These are phyloP conservation scores for Ascaphus truei DNA, from an alignment of 2,113 vertebrate genomes.

Conservation along the genomic window DNA sequence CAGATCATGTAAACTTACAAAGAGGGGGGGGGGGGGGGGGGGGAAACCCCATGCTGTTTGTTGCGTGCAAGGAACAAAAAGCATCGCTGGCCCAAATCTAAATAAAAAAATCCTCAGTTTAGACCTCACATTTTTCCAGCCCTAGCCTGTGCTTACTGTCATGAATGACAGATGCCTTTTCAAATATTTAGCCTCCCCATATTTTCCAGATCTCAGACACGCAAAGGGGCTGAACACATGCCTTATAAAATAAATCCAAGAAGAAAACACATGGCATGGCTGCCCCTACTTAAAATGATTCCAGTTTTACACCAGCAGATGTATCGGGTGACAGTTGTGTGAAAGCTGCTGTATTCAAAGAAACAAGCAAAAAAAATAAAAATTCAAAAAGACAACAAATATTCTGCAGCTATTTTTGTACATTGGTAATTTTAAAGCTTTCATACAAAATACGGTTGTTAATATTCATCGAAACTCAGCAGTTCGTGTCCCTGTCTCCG, in stretches of 20 bases:
- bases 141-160: constrained; percentile 62
- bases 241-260: constrained; percentile 59
- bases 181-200: constrained; percentile 61
- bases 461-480: too few species aligned
- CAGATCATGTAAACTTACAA: constrained; percentile 9
- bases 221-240: constrained; percentile 62
- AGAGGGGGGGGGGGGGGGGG: too few species aligned
- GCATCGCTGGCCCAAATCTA: constrained; percentile 43
- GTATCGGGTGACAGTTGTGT: constrained; percentile 60
- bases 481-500: too few species aligned
- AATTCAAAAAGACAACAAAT: too few species aligned
- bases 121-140: constrained; percentile 58
- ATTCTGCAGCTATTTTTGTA: too few species aligned
- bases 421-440: too few species aligned
- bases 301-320: constrained; percentile 42
- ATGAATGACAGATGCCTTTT: constrained; percentile 65
- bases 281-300: constrained; percentile 31
- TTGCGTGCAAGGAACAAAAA: constrained; percentile 64
- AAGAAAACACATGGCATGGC: constrained; percentile 30
- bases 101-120: constrained; percentile 43
- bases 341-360: constrained; percentile 44
- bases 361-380: too few species aligned
- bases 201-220: constrained; percentile 69
- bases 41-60: constrained; percentile 41
- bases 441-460: too few species aligned